A percentile compares a stretch with the other conserved stretches of the same genome.
Evolutionary conservation across 2,888 invertebrate species (phyloP).

Genomic region (Drosophila kuntzei): DNA sequence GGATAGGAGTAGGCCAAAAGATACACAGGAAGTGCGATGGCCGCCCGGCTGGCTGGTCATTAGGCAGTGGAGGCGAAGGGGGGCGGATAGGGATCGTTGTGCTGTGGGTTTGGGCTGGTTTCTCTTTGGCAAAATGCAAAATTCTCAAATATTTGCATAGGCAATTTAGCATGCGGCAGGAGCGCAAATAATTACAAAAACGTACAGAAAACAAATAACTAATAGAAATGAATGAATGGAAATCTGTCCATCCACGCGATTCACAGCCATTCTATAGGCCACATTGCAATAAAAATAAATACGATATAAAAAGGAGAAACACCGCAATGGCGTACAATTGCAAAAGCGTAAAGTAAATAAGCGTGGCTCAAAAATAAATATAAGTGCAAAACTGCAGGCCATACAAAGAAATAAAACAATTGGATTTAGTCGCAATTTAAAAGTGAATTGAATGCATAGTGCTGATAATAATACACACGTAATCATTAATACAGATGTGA

Average conservation of each 20-base stretch:
- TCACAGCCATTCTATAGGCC: slow-evolving; percentile 13
- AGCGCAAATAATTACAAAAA: slow-evolving; percentile 81
- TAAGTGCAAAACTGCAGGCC: slow-evolving; percentile 31
- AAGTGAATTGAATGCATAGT: slow-evolving; percentile 6
- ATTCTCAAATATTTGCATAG: slow-evolving; percentile 82
- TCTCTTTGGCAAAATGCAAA: slow-evolving; percentile 72
- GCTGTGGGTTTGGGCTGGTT: slow-evolving; percentile 1
- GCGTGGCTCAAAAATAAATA: slow-evolving; percentile 40
- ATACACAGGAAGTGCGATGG: slow-evolving; percentile 54
- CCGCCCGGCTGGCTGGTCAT: slow-evolving; percentile 52
- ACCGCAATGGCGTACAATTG: slow-evolving; percentile 56
- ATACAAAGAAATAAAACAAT: slow-evolving; percentile 15
- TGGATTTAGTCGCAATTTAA: slow-evolving; percentile 2
- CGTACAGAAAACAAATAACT: slow-evolving; percentile 77
- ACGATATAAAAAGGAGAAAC: slow-evolving; percentile 8
- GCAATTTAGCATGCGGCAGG: slow-evolving; percentile 80
- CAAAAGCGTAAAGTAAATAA: slow-evolving; percentile 59
- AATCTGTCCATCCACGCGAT: slow-evolving; percentile 15
- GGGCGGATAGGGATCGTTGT: background rate
- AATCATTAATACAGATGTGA: slow-evolving; percentile 2
- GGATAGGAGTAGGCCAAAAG: slow-evolving; percentile 47
- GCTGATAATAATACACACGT: background rate
- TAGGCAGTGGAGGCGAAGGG: slow-evolving; percentile 41
- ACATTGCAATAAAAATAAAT: slow-evolving; percentile 54
- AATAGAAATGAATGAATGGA: slow-evolving; percentile 69